Conservation (phyloP, 2,797 vertebrate species). For the Melanotaenia boesemani region DNA sequence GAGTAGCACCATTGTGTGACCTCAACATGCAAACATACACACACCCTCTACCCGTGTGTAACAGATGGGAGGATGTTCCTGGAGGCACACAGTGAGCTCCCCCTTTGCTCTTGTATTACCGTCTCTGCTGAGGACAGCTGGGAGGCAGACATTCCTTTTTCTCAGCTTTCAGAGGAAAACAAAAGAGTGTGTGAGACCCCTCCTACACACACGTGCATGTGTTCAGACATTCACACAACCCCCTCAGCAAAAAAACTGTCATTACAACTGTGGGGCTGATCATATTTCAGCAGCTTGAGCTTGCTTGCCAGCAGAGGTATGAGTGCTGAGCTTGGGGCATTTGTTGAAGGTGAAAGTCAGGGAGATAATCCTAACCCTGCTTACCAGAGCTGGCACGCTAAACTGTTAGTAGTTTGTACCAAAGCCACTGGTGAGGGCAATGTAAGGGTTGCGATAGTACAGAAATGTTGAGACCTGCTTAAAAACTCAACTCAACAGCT, state of each 20-base stretch:
- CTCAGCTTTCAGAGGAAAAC: constrained; percentile 81
- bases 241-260: constrained; percentile 54
- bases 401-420: constrained; percentile 14
- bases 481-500: constrained; percentile 24
- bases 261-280: constrained; percentile 67
- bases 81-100: constrained; percentile 59
- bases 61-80: constrained; percentile 76
- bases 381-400: constrained; percentile 25
- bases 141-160: constrained; percentile 83
- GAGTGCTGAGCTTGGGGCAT: constrained; percentile 52
- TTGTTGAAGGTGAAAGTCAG: constrained; percentile 74
- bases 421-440: constrained; percentile 11
- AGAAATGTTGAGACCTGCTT: not conserved
- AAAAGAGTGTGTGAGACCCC: constrained; percentile 75
- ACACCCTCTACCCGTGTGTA: constrained; percentile 45
- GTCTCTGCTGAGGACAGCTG: constrained; percentile 79
- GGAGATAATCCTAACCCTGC: constrained; percentile 51
- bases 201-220: constrained; percentile 74
- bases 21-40: constrained; percentile 49
- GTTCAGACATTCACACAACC: constrained; percentile 45
- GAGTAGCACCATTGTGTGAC: constrained; percentile 68
- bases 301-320: constrained; percentile 42
- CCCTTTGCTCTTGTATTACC: constrained; percentile 55
- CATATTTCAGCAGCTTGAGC: constrained; percentile 65
- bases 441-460: constrained; percentile 13